phyloP scores from a whole-genome alignment of 2,888 invertebrate species.

The Xylophagus ater region DNA sequence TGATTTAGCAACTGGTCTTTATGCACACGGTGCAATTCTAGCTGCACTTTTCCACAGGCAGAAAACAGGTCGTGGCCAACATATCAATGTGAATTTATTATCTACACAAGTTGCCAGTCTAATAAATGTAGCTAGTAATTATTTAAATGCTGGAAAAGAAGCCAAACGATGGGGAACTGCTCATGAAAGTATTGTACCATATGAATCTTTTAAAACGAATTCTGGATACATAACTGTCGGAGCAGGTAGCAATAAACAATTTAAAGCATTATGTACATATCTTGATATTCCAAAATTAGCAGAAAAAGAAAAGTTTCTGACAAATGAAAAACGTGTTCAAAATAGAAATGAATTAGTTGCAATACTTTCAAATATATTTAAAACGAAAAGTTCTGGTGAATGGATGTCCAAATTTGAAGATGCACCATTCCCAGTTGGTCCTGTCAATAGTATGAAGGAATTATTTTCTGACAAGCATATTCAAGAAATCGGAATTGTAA shows the following conservation, averaged over 20 bases:
- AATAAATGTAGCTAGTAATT: conserved; percentile 82
- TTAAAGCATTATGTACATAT: conserved; percentile 55
- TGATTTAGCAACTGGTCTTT: conserved; percentile 88
- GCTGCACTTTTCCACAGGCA: conserved; percentile 72
- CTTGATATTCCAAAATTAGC: conserved; percentile 52
- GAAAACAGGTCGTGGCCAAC: conserved; percentile 74
- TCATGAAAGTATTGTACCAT: conserved; percentile 90
- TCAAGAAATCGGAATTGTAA: conserved; percentile 56
- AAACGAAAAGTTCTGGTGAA: conserved; percentile 50
- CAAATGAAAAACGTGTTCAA: conserved; percentile 63
- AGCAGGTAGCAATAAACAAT: conserved; percentile 75
- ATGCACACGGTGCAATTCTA: conserved; percentile 89
- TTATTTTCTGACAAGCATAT: conserved; percentile 86
- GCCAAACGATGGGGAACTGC: conserved; percentile 81
- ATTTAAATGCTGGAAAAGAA: conserved; percentile 72
- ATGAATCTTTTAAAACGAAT: conserved; percentile 75
- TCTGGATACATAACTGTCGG: conserved; percentile 81
- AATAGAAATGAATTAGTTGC: conserved; percentile 59
- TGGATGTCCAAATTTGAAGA: conserved; percentile 64
- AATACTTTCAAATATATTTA: conserved; percentile 49
- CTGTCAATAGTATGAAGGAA: conserved; percentile 74
- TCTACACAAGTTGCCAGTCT: conserved; percentile 84
- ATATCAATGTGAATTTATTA: conserved; percentile 86
- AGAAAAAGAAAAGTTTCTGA: conserved; percentile 51
- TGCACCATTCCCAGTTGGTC: conserved; percentile 76